Conservation (phyloP, 2,797 vertebrate genomes). For the Sciurus vulgaris region DNA sequence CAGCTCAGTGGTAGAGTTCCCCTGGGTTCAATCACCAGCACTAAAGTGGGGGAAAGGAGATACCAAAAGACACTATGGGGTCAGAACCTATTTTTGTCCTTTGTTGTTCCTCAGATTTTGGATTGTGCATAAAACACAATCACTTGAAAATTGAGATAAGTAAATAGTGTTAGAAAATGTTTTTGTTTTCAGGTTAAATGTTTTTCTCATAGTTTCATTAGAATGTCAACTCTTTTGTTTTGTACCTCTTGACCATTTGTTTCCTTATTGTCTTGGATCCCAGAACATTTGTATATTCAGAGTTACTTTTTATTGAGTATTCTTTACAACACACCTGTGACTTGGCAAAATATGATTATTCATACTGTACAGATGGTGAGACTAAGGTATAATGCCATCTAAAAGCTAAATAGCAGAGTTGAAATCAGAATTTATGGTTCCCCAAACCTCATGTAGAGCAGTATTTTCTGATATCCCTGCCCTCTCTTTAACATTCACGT, state of each 20-base stretch:
- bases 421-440: conserved; percentile 80
- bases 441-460: conserved; percentile 64
- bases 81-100: neutral
- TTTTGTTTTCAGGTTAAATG: neutral
- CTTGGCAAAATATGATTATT: conserved; percentile 79
- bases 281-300: conserved; percentile 41
- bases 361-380: conserved; percentile 81
- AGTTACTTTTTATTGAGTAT: conserved; percentile 74
- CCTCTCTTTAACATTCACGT: conserved; percentile 61
- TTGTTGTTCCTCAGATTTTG: neutral
- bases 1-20: neutral
- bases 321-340: conserved; percentile 82
- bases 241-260: conserved; percentile 62
- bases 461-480: conserved; percentile 42
- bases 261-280: conserved; percentile 20
- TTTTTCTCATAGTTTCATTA: conserved; percentile 23
- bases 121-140: conserved; percentile 4
- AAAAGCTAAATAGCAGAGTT: conserved; percentile 71
- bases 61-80: neutral
- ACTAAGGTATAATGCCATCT: conserved; percentile 75
- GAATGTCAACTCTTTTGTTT: neutral
- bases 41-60: no score
- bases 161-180: conserved; percentile 23
- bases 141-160: neutral
- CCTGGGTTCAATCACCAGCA: neutral